phyloP scores from a whole-genome alignment of 1,140 invertebrate genomes.

The Drosophila sp. region DNA sequence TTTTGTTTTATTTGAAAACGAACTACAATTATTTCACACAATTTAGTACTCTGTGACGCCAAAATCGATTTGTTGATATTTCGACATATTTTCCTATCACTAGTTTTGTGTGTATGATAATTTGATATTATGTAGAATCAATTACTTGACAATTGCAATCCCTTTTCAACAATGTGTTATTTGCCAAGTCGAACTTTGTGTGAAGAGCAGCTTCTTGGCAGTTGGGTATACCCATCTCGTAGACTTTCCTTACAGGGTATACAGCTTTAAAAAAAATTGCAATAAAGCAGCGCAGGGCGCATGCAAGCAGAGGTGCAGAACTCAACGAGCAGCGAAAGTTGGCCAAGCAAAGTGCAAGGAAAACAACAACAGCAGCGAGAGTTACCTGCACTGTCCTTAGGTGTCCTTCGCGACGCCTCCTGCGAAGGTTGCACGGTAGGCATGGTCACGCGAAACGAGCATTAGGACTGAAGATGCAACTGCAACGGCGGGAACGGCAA shows the following conservation, averaged over 20 bases:
- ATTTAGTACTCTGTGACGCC: no score
- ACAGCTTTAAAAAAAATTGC: constrained; percentile 4
- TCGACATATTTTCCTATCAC: no score
- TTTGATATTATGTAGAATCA: no score
- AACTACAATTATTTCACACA: no score
- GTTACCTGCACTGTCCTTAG: constrained; percentile 17
- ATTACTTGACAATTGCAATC: no score
- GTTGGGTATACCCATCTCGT: background rate
- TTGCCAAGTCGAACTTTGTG: background rate
- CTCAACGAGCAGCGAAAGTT: constrained; percentile 43
- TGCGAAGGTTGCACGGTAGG: constrained; percentile 42
- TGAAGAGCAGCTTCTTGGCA: background rate
- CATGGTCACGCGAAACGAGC: constrained; percentile 38
- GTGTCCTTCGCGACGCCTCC: constrained; percentile 42
- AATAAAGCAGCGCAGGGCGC: constrained; percentile 25
- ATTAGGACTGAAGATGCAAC: constrained; percentile 23
- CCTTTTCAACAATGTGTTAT: no score
- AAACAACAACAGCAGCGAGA: constrained; percentile 2
- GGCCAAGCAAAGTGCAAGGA: constrained; percentile 23
- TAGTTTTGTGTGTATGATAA: no score
- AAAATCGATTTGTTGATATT: no score
- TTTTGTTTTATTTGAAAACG: no score
- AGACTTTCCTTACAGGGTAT: constrained; percentile 16
- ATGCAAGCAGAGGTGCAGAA: constrained; percentile 19
- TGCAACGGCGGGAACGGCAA: constrained; percentile 25